phyloP scores from a whole-genome alignment of 1,140 invertebrate species.

The Heliothis virescens region DNA sequence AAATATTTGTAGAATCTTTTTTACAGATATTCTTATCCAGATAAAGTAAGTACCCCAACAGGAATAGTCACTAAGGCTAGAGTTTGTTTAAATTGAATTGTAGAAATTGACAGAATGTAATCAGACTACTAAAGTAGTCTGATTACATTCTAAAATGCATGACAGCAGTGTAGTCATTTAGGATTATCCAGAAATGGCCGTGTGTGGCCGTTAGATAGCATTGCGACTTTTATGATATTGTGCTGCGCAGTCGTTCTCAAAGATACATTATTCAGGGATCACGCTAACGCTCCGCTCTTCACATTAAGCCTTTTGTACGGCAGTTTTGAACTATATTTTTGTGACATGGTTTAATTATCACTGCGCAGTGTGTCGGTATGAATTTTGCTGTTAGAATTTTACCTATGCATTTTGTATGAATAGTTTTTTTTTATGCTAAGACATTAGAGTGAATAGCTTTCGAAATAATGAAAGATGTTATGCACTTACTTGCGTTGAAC shows the following conservation, averaged over 20 bases:
- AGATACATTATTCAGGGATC: slow-evolving; percentile 27
- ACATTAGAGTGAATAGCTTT: too few relatives aligned
- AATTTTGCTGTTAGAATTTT: too few relatives aligned
- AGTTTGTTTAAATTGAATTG: slow-evolving; percentile 3
- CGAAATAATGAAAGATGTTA: too few relatives aligned
- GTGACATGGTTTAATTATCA: slow-evolving; percentile 4
- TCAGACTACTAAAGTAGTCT: neutral
- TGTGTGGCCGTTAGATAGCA: slow-evolving; percentile 25
- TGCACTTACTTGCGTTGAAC: neutral
- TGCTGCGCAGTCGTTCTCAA: slow-evolving; percentile 24
- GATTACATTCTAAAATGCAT: neutral
- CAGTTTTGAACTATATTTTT: slow-evolving; percentile 1
- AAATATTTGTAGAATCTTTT: too few relatives aligned
- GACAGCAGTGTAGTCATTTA: neutral
- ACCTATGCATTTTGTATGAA: too few relatives aligned
- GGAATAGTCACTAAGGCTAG: too few relatives aligned
- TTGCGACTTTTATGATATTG: slow-evolving; percentile 34
- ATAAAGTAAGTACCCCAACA: too few relatives aligned
- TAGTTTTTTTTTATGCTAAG: too few relatives aligned
- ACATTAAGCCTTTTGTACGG: slow-evolving; percentile 47
- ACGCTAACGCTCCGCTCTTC: slow-evolving; percentile 46
- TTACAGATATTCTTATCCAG: too few relatives aligned
- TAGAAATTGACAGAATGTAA: too few relatives aligned
- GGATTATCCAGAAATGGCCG: slow-evolving; percentile 6
- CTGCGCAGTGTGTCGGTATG: neutral